Evolutionary conservation across 1,140 invertebrate genomes (phyloP).

Genomic region (Drosophila busckii): DNA sequence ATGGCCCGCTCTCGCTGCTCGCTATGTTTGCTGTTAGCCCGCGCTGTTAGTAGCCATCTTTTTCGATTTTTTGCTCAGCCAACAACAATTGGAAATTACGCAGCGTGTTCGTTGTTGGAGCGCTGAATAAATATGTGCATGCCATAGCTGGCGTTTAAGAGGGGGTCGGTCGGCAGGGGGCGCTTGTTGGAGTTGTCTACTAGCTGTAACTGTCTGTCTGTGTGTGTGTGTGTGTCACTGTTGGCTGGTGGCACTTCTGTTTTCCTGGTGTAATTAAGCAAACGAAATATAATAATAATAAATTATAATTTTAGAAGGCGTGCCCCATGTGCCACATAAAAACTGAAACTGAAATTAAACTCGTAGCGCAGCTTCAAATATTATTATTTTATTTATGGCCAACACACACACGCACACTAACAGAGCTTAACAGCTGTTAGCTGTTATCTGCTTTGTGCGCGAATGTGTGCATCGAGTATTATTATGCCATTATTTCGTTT

Average conservation of each 20-base stretch:
- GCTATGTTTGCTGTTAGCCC: slow-evolving; percentile 73
- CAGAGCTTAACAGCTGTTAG: background rate
- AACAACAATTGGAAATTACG: background rate
- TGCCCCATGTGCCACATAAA: slow-evolving; percentile 15
- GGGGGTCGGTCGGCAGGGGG: background rate
- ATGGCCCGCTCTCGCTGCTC: slow-evolving; percentile 17
- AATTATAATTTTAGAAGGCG: slow-evolving; percentile 79
- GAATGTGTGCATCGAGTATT: too few relatives aligned
- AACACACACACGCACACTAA: slow-evolving; percentile 4
- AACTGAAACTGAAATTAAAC: slow-evolving; percentile 1
- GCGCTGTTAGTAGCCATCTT: slow-evolving; percentile 76
- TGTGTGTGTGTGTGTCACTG: slow-evolving; percentile 8
- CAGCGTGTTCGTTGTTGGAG: too few relatives aligned
- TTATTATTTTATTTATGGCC: slow-evolving; percentile 46
- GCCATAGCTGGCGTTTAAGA: too few relatives aligned
- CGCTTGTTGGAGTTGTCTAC: slow-evolving; percentile 13
- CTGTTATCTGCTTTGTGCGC: slow-evolving; percentile 7
- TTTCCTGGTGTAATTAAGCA: slow-evolving; percentile 78
- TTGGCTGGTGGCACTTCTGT: slow-evolving; percentile 47
- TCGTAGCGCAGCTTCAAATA: slow-evolving; percentile 14
- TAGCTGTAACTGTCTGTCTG: slow-evolving; percentile 3
- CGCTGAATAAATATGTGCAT: too few relatives aligned
- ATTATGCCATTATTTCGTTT: slow-evolving; percentile 55
- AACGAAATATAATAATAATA: slow-evolving; percentile 79
- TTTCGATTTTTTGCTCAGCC: slow-evolving; percentile 69